Evolutionary conservation across 2,113 vertebrate genomes (phyloP).

Genomic region (Alethe castanea): DNA sequence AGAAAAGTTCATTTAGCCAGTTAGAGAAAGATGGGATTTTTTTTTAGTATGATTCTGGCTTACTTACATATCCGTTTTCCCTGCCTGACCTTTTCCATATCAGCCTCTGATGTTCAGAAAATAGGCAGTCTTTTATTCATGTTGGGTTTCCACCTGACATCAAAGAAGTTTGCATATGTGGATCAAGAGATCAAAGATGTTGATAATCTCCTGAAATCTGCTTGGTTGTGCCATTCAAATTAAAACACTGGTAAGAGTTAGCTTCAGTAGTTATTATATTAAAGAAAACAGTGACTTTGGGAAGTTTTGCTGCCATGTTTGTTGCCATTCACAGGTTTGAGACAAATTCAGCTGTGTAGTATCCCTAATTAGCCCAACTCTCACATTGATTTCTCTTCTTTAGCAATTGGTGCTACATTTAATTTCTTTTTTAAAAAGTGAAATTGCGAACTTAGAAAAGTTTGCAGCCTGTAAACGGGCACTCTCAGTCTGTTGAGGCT

Average conservation of each 20-base stretch:
- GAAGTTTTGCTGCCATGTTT: neutral
- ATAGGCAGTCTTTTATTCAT: neutral
- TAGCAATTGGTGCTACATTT: neutral
- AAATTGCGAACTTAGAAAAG: neutral
- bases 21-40: neutral
- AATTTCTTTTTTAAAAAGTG: neutral
- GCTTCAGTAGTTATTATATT: fast-evolving
- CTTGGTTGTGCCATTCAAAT: neutral
- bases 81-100: constrained; percentile 32
- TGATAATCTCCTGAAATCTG: neutral
- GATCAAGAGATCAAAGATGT: neutral
- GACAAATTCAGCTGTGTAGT: neutral
- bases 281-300: neutral
- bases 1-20: neutral
- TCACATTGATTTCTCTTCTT: neutral
- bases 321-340: neutral
- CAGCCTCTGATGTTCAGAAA: neutral
- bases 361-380: neutral
- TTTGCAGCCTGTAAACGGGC: neutral
- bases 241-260: neutral
- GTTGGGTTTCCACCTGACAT: neutral
- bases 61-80: neutral
- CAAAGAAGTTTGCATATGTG: neutral
- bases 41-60: neutral
- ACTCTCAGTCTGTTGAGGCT: constrained; percentile 9